Conservation (phyloP, 2,888 invertebrate species). For the Chrysolina oricalcia region DNA sequence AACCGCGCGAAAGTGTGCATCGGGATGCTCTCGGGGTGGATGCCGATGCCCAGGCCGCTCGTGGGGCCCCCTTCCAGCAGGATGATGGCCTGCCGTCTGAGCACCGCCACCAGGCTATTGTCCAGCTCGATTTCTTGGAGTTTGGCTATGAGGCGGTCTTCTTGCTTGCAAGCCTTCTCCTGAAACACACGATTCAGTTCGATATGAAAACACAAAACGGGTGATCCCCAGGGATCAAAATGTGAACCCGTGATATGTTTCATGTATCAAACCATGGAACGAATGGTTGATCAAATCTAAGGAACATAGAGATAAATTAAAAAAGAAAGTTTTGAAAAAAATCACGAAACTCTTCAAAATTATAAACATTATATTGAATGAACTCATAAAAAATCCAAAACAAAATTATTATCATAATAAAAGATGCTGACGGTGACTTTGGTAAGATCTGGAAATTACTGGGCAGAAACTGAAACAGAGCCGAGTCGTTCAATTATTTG, state of each 20-base stretch:
- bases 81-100: constrained; percentile 80
- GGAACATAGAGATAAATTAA: too few relatives aligned
- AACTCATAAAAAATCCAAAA: too few relatives aligned
- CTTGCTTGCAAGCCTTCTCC: constrained; percentile 82
- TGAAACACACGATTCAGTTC: constrained; percentile 58
- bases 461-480: too few relatives aligned
- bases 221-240: background rate
- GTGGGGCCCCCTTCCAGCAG: constrained; percentile 85
- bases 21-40: constrained; percentile 87
- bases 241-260: background rate
- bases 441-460: too few relatives aligned
- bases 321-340: too few relatives aligned
- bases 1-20: constrained; percentile 89
- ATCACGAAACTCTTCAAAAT: too few relatives aligned
- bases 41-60: constrained; percentile 82
- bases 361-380: too few relatives aligned
- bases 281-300: too few relatives aligned
- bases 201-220: background rate
- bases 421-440: too few relatives aligned
- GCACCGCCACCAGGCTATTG: constrained; percentile 79
- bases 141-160: constrained; percentile 84
- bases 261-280: too few relatives aligned
- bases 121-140: constrained; percentile 86
- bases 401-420: too few relatives aligned
- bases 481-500: too few relatives aligned